Evolutionary conservation across 92 coral and sea anemone species (phyloP).

Genomic region (Zoanthus gigantus): DNA sequence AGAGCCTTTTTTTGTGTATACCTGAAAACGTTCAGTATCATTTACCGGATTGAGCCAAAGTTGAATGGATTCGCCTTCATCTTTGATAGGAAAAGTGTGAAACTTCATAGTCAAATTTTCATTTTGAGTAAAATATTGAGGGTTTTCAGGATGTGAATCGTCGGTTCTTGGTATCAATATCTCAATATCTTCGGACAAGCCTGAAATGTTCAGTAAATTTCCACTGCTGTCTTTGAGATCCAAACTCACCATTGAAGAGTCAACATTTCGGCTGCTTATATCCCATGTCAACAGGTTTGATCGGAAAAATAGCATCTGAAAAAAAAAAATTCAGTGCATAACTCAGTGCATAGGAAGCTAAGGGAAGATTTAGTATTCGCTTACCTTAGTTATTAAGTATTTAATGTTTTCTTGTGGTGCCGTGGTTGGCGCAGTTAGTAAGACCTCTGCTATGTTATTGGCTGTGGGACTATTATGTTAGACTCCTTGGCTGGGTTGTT

Average conservation of each 20-base stretch:
- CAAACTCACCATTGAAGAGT: slow-evolving; percentile 32
- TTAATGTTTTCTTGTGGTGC: too few relatives aligned
- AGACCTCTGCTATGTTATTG: too few relatives aligned
- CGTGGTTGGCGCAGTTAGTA: too few relatives aligned
- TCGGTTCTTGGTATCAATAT: slow-evolving; percentile 59
- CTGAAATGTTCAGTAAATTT: slow-evolving; percentile 55
- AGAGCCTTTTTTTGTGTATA: slow-evolving; percentile 55
- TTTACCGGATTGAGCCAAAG: slow-evolving; percentile 66
- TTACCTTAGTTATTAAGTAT: too few relatives aligned
- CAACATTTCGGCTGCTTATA: slow-evolving; percentile 30
- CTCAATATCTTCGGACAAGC: slow-evolving; percentile 73
- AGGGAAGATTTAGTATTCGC: not conserved
- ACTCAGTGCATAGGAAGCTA: not conserved
- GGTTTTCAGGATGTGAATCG: not conserved
- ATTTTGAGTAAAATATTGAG: slow-evolving; percentile 57
- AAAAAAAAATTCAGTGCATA: not conserved
- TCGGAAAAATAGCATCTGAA: slow-evolving; percentile 17
- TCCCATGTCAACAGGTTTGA: slow-evolving; percentile 33
- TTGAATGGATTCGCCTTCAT: slow-evolving; percentile 61
- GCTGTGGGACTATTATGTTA: too few relatives aligned
- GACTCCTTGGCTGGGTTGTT: too few relatives aligned
- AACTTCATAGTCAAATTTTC: slow-evolving; percentile 75
- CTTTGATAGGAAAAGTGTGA: slow-evolving; percentile 58
- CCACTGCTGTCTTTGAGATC: slow-evolving; percentile 33
- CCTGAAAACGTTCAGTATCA: slow-evolving; percentile 52